Conservation (phyloP, 2,113 vertebrate genomes). For the Dasypus novemcinctus region DNA sequence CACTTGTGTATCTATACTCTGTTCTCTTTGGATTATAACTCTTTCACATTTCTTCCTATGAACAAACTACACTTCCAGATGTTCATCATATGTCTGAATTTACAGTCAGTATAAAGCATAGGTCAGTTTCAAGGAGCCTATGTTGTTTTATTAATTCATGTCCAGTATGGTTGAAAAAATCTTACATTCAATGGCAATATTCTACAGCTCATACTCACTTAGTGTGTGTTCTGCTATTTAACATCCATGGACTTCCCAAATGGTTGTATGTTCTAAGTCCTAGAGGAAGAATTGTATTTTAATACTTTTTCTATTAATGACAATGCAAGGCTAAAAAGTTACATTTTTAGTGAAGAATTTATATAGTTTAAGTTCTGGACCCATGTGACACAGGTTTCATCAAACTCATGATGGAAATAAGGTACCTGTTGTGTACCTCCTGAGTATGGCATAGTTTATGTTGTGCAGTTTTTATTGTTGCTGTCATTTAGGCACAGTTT, state of each 20-base stretch:
- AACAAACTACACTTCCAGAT: conserved; percentile 17
- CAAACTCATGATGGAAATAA: neutral
- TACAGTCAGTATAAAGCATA: neutral
- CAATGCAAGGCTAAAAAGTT: neutral
- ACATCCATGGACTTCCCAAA: neutral
- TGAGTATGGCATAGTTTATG: neutral
- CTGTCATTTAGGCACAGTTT: neutral
- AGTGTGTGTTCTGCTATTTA: neutral
- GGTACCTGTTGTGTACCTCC: neutral
- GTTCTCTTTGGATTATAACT: neutral
- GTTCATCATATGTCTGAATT: neutral
- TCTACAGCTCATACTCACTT: neutral
- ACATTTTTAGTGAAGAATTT: neutral
- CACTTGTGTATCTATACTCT: neutral
- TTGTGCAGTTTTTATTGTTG: neutral
- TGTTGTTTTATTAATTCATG: neutral
- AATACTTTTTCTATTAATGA: neutral
- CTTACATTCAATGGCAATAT: neutral
- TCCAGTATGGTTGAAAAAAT: neutral
- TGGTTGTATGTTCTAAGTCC: neutral
- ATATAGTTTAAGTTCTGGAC: neutral
- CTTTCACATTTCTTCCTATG: conserved; percentile 30
- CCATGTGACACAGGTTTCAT: neutral
- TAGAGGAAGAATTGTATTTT: conserved; percentile 19
- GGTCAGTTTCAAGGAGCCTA: neutral